phyloP scores from a whole-genome alignment of 1,140 invertebrate genomes.

The Choristoneura fumiferana region DNA sequence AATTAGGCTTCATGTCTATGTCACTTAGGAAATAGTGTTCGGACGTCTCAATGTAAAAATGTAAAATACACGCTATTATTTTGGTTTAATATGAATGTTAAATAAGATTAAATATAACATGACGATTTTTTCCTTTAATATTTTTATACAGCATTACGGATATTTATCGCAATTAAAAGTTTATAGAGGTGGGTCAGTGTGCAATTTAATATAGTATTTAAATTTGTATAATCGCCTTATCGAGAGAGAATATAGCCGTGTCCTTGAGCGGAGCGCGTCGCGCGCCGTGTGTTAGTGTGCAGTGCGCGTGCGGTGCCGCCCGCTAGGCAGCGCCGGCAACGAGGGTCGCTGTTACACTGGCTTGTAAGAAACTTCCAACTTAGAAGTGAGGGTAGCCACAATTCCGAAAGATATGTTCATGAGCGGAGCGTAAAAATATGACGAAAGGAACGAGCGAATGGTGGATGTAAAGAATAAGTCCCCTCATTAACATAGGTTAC shows the following conservation, averaged over 20 bases:
- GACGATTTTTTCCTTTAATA: constrained; percentile 75
- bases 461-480: too few relatives aligned
- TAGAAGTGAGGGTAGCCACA: too few relatives aligned
- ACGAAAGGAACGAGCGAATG: too few relatives aligned
- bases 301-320: background rate
- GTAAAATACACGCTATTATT: constrained; percentile 74
- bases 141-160: constrained; percentile 77
- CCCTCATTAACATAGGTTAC: too few relatives aligned
- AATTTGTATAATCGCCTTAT: constrained; percentile 75
- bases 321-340: background rate
- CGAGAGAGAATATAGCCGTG: constrained; percentile 75
- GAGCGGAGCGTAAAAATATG: too few relatives aligned
- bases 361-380: too few relatives aligned
- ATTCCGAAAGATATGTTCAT: too few relatives aligned
- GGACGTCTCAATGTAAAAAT: constrained; percentile 75
- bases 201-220: constrained; percentile 70
- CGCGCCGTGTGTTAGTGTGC: background rate
- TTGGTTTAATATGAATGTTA: constrained; percentile 72
- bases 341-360: too few relatives aligned
- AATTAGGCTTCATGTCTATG: constrained; percentile 63
- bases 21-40: constrained; percentile 67
- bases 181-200: constrained; percentile 76
- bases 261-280: constrained; percentile 64
- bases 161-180: constrained; percentile 78
- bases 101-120: constrained; percentile 67